A percentile compares a stretch with the other conserved stretches of the same genome.
Evolutionary conservation across 2,888 invertebrate species (phyloP).

Genomic region (Drosophila nr. perissopoda): DNA sequence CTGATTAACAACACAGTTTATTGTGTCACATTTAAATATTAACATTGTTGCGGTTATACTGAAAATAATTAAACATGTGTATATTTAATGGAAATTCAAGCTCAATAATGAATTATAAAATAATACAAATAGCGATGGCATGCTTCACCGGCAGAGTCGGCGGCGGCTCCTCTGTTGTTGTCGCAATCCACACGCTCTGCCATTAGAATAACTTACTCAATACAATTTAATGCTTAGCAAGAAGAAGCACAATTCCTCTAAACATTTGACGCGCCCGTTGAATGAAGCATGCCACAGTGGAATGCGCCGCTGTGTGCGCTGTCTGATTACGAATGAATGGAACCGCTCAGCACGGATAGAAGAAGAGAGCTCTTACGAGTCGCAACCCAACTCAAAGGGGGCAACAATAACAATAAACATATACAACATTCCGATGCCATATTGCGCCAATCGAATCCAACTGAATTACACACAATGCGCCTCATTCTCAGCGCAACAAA

Average conservation of each 20-base stretch:
- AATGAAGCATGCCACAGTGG: conserved; percentile 11
- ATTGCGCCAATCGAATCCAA: conserved; percentile 3
- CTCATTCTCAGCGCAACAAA: neutral
- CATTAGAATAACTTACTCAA: neutral
- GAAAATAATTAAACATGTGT: neutral
- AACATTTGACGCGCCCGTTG: conserved; percentile 5
- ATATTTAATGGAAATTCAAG: neutral
- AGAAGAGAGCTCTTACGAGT: neutral
- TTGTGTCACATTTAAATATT: neutral
- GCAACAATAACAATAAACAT: conserved; percentile 10
- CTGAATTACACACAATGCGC: neutral
- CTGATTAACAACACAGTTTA: neutral
- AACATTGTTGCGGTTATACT: neutral
- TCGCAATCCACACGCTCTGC: conserved; percentile 1
- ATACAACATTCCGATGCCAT: conserved; percentile 12
- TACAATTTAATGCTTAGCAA: neutral
- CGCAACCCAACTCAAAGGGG: conserved; percentile 1
- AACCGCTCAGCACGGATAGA: neutral
- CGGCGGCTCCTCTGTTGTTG: neutral
- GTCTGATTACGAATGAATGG: conserved; percentile 10
- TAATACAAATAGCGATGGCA: neutral
- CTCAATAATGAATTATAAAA: neutral
- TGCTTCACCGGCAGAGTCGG: neutral
- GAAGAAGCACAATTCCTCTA: neutral
- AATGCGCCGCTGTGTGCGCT: neutral